A percentile compares a stretch with the other conserved stretches of the same genome.
Evolutionary conservation across 2,113 vertebrate species (phyloP).

Genomic region (Coptodon rendalli): DNA sequence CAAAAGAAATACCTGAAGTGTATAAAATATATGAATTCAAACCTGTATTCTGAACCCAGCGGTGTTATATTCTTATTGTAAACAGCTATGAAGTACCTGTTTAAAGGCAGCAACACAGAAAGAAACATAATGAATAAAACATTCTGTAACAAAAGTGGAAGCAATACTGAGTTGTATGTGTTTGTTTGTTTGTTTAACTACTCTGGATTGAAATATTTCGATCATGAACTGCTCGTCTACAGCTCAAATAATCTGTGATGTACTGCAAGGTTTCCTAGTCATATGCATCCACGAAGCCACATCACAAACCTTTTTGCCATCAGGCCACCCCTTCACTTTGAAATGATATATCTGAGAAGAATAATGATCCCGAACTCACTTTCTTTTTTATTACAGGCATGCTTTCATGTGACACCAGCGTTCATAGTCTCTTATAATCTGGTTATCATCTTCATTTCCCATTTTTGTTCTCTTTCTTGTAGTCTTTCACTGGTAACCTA

Average conservation of each 20-base stretch:
- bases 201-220: not conserved
- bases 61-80: constrained; percentile 76
- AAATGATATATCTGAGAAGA: no score
- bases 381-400: no score
- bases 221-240: not conserved
- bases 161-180: not conserved
- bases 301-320: not conserved
- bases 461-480: not conserved
- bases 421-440: not conserved
- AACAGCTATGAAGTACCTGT: constrained; percentile 86
- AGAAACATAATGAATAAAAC: not conserved
- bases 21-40: constrained; percentile 12
- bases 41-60: constrained; percentile 77
- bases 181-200: not conserved
- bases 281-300: not conserved
- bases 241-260: not conserved
- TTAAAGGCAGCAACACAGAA: not conserved
- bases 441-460: not conserved
- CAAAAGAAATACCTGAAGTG: not conserved
- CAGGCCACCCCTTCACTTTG: no score
- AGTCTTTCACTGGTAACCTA: not conserved
- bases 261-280: not conserved
- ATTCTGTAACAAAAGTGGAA: not conserved
- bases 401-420: not conserved
- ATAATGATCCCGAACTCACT: no score